Evolutionary conservation across 2,113 vertebrate species (phyloP), one percentile per base, ranked within the genome.

Genomic region (Anhinga anhinga): DNA sequence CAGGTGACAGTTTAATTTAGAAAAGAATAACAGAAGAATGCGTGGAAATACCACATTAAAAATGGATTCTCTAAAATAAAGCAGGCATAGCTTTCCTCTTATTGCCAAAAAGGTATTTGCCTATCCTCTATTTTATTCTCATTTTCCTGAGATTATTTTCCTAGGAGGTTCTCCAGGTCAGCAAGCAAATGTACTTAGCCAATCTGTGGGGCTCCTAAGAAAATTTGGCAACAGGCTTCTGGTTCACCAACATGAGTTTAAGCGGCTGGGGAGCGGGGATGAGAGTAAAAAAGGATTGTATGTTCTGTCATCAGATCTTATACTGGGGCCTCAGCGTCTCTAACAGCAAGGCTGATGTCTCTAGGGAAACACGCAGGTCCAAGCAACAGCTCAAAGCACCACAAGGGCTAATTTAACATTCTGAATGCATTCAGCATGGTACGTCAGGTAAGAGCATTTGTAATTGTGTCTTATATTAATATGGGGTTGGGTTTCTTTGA

Each of bases 1-100:
- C 42, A 91, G 72, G 83, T 96, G 81, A 92, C 59, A 74, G 61
- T 88, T 92, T 74, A 77, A 78, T 92, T 96, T 86, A 91, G 76
- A 84, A 73, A 94, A 95, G 53, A 85, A 73, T 45, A 81, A 58
- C 45, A 80, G 47, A 90, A 76, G 36, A 91, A 74, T 38, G 42
- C 2, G 1, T 62, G 38, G 32, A 92, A 96, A 93, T 18, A 70
- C 30, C 45, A 45, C 19, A 49, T 86, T 66, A 85, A 59, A 66
- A 82, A 88, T 2, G 23, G 3, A 23, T 66, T 94, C 42, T 74
- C 89, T 84, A 67, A 95, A 97, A 66, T n/a, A 91, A 92, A 86
- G 45, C 27, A 52, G 44, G 30, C 53, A 71, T 11, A 78, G 53
- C 18, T 88, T 86, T 92, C 59, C 14, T 67, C 7, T 55, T 89